Conservation (phyloP, 2,113 vertebrate species). For the Labeo rohita region DNA sequence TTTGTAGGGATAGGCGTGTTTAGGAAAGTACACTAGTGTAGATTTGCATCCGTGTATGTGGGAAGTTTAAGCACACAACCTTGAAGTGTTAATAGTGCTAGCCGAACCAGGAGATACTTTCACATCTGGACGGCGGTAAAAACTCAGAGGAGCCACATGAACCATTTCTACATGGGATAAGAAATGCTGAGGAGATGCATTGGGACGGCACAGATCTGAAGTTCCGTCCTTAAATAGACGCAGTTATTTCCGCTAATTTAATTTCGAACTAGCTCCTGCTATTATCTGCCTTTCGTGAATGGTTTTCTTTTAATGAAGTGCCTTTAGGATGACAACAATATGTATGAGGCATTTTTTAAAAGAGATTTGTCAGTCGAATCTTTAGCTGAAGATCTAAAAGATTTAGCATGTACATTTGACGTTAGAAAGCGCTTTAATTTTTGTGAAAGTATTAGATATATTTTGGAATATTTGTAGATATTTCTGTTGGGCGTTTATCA, state of each 20-base stretch:
- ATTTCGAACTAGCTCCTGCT: slow-evolving; percentile 44
- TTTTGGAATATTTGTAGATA: slow-evolving; percentile 2
- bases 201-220: background rate
- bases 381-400: background rate
- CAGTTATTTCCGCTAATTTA: slow-evolving; percentile 2
- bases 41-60: slow-evolving; percentile 54
- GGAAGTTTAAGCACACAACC: slow-evolving; percentile 10
- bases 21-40: background rate
- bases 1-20: slow-evolving; percentile 17
- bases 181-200: background rate
- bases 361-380: slow-evolving; percentile 35
- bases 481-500: background rate
- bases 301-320: slow-evolving; percentile 82
- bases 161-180: background rate
- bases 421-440: slow-evolving; percentile 14
- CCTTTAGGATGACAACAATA: slow-evolving; percentile 84
- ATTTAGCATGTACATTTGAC: background rate
- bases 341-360: slow-evolving; percentile 68
- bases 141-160: background rate
- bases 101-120: background rate
- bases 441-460: slow-evolving; percentile 6
- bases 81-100: background rate
- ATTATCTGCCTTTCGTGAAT: slow-evolving; percentile 62
- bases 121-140: background rate
- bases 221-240: background rate